Conservation (phyloP, 2,113 vertebrate genomes). For the Monopterus albus region DNA sequence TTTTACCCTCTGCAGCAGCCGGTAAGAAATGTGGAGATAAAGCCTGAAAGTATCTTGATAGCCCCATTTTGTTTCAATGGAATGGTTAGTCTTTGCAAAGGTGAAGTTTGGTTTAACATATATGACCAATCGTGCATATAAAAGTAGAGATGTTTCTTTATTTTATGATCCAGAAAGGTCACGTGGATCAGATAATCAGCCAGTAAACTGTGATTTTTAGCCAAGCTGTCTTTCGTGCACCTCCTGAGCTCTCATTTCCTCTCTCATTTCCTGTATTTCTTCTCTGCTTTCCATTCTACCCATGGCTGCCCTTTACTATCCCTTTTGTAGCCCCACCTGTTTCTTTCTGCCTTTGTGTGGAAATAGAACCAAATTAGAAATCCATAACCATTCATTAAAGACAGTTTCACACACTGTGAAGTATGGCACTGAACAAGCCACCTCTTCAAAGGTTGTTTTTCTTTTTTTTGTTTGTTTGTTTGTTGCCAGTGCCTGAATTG, state of each 20-base stretch:
- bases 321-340: conserved; percentile 15
- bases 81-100: background rate
- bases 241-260: conserved; percentile 57
- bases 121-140: background rate
- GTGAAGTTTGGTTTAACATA: background rate
- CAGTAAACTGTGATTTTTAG: conserved; percentile 28
- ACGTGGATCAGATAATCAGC: conserved; percentile 38
- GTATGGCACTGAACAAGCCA: conserved; percentile 15
- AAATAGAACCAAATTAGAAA: conserved; percentile 53
- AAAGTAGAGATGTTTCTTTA: background rate
- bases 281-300: conserved; percentile 44
- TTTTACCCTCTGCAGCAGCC: background rate
- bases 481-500: background rate
- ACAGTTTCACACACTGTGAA: conserved; percentile 13
- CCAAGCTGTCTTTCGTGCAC: conserved; percentile 5
- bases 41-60: background rate
- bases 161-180: conserved; percentile 48
- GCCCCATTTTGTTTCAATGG: background rate
- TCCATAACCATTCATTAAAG: conserved; percentile 51
- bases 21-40: background rate
- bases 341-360: conserved; percentile 24
- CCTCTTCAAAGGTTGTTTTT: conserved; percentile 15
- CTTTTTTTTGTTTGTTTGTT: background rate
- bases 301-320: conserved; percentile 38
- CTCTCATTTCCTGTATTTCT: conserved; percentile 42